Evolutionary conservation across 2,113 vertebrate genomes (phyloP), one percentile per base, ranked within the genome.

Genomic region (Corythaeola cristata): DNA sequence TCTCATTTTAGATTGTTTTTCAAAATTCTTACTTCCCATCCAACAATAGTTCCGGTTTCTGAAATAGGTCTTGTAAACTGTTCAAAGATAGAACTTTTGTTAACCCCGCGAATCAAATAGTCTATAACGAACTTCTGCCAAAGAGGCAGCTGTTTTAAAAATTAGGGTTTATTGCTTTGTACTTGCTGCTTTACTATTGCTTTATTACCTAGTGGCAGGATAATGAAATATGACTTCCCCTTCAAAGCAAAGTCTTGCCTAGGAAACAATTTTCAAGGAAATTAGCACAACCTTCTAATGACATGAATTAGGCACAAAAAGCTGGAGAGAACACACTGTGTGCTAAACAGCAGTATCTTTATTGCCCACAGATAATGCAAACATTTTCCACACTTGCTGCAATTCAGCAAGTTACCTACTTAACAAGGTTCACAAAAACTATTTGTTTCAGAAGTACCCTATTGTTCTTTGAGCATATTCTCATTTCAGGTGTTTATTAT

Each of bases 321-420:
- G 81, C 56, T 28, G 22, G 79, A 82, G 68, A 74, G 75, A 81
- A 69, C 41, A 92, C 86, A 59, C 72, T 0, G 3, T 1, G 30
- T 63, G 69, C 58, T 19, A 11, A 90, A 75, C 90, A 96, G 94
- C 90, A 87, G 83, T 72, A 67, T 95, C 87, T 96, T 96, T 75
- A 96, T 58, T 94, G 83, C 91, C 96, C 86, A 90, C 85, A 92
- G 82, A 92, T 30, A 95, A 92, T 6, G 71, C 94, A 78, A 95
- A 95, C 91, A 94, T 63, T 62, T 90, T 71, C 79, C 71, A 90
- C 35, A 19, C 91, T 80, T 49, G 89, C 89, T 90, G 89, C 60
- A 64, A 58, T 47, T 63, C 64, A 95, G 95, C 95, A 92, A 85
- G 89, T 77, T 33, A 32, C 92, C 89, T 52, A 74, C 78, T 77